Evolutionary conservation across 1,140 invertebrate species (phyloP).

Genomic region (Brachionus rubens): DNA sequence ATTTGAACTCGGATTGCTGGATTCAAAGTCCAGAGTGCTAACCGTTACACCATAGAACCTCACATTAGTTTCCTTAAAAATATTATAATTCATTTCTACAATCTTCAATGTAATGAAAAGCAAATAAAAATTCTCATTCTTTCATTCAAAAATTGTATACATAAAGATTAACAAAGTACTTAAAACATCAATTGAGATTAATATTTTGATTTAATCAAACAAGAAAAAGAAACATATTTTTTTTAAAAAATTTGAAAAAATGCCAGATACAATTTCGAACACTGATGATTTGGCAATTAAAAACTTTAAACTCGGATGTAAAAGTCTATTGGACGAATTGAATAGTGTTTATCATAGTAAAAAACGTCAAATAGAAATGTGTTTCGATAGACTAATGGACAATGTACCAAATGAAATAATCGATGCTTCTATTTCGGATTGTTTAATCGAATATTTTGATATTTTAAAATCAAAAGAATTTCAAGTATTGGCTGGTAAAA

Average conservation of each 20-base stretch:
- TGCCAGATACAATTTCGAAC: neutral
- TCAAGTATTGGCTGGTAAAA: neutral
- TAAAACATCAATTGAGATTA: neutral
- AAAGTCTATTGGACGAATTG: neutral
- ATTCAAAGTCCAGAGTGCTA: too few relatives aligned
- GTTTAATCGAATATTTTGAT: neutral
- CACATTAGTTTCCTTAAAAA: too few relatives aligned
- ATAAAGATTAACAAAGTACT: too few relatives aligned
- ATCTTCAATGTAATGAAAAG: neutral
- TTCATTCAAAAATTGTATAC: neutral
- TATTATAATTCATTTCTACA: neutral
- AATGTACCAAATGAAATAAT: conserved; percentile 22
- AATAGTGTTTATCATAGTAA: neutral
- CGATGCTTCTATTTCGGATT: neutral
- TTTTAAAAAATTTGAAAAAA: conserved; percentile 7
- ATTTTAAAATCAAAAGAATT: conserved; percentile 12
- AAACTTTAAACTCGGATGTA: conserved; percentile 1
- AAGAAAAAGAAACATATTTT: neutral
- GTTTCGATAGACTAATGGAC: conserved; percentile 3
- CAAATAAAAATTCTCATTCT: neutral
- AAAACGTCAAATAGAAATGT: conserved; percentile 33
- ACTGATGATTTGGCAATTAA: conserved; percentile 10
- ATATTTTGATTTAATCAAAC: neutral
- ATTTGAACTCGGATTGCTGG: too few relatives aligned
- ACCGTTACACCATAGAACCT: too few relatives aligned